These are phyloP conservation scores for Taphrorychus bicolor DNA, from an alignment of 2,888 invertebrate species.

Conservation along the genomic window DNA sequence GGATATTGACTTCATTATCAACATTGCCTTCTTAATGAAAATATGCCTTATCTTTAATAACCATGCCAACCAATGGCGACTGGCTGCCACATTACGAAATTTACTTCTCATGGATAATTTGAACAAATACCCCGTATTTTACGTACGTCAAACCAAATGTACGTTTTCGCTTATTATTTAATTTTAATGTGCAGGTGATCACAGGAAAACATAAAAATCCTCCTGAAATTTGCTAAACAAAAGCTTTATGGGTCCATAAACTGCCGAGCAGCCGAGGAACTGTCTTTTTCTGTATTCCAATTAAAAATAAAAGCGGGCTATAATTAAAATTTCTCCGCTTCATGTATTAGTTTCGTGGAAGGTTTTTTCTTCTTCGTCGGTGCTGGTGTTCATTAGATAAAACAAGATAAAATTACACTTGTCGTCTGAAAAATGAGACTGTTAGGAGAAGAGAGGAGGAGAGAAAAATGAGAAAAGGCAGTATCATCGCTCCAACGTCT, in stretches of 20 bases:
- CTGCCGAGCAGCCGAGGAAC: not conserved
- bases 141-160: no score
- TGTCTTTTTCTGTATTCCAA: conserved; percentile 25
- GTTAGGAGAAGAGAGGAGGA: no score
- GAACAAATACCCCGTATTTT: no score
- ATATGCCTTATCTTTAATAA: not conserved
- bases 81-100: no score
- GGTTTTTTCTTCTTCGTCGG: conserved; percentile 23
- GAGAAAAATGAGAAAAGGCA: conserved; percentile 29
- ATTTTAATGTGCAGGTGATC: no score
- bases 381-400: not conserved
- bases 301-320: conserved; percentile 26
- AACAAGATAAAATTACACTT: conserved; percentile 31
- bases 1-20: not conserved
- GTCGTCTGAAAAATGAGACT: conserved; percentile 14
- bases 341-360: conserved; percentile 11
- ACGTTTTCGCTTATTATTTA: no score
- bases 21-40: not conserved
- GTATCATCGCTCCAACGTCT: not conserved
- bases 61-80: no score
- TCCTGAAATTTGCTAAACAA: conserved; percentile 32
- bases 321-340: conserved; percentile 33
- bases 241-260: conserved; percentile 27
- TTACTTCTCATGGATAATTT: no score
- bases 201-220: conserved; percentile 10